These are phyloP conservation scores for Meiosimyza decipiens DNA, from an alignment of 2,888 invertebrate genomes.

Conservation along the genomic window DNA sequence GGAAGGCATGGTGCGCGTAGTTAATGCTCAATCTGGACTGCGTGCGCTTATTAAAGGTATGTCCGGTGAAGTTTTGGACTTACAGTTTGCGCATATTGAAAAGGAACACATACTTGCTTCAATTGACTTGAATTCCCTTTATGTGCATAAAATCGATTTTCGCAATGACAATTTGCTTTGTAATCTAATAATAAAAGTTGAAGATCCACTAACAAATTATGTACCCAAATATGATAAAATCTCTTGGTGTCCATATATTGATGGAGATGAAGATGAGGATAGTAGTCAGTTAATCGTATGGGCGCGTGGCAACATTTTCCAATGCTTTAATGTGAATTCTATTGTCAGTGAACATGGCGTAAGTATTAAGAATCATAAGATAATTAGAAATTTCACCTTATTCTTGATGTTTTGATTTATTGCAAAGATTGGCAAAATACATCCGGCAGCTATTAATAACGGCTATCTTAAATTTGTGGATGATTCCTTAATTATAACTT, in stretches of 20 bases:
- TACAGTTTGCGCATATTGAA: conserved; percentile 88
- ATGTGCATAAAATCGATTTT: conserved; percentile 81
- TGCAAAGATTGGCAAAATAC: conserved; percentile 57
- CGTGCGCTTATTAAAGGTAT: conserved; percentile 88
- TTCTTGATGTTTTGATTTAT: not conserved
- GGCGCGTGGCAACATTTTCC: conserved; percentile 76
- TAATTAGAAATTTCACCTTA: not conserved
- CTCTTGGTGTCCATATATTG: conserved; percentile 90
- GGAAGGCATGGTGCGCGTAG: conserved; percentile 85
- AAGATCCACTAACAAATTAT: conserved; percentile 63
- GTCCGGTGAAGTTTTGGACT: conserved; percentile 88
- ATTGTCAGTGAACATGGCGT: conserved; percentile 62
- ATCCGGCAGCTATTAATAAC: conserved; percentile 55
- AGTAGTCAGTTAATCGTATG: conserved; percentile 83
- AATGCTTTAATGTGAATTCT: conserved; percentile 63
- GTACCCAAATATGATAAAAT: conserved; percentile 75
- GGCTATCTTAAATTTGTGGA: conserved; percentile 66
- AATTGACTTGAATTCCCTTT: conserved; percentile 88
- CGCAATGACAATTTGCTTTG: conserved; percentile 71
- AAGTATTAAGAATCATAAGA: conserved; percentile 43
- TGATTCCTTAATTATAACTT: conserved; percentile 76
- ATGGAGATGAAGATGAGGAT: conserved; percentile 72
- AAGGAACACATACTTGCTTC: conserved; percentile 84
- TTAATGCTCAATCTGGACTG: conserved; percentile 75
- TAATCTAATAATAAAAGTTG: conserved; percentile 67